Percentiles rank a stretch among this genome's conserved stretches.
phyloP scores from a whole-genome alignment of 1,140 invertebrate species.

The Melanaphis sacchari region DNA sequence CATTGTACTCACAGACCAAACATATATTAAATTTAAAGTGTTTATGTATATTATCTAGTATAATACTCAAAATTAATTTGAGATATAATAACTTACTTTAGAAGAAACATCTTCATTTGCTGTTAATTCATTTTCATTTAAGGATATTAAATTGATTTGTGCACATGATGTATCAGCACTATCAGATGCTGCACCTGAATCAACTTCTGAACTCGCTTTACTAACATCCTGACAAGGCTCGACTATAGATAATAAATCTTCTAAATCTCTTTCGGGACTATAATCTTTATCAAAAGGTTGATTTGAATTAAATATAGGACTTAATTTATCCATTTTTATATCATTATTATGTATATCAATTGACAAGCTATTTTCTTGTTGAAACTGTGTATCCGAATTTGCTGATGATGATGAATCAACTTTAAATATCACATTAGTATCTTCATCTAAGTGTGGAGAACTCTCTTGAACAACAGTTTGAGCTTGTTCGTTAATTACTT shows the following conservation, averaged over 20 bases:
- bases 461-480: neutral
- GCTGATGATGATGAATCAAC: neutral
- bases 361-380: neutral
- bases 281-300: conserved; percentile 46
- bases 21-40: neutral
- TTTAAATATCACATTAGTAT: conserved; percentile 30
- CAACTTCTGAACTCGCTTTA: conserved; percentile 47
- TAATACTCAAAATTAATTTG: neutral
- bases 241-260: conserved; percentile 55
- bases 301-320: neutral
- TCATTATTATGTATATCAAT: neutral
- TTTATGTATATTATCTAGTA: neutral
- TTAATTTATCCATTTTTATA: neutral
- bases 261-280: conserved; percentile 57
- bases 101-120: conserved; percentile 9
- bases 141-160: conserved; percentile 27
- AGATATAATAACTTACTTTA: conserved; percentile 29
- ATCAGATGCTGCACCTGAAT: conserved; percentile 49
- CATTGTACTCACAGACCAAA: neutral
- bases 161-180: conserved; percentile 43
- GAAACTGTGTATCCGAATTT: neutral
- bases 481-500: neutral
- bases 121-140: conserved; percentile 31
- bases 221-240: conserved; percentile 54
- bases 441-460: conserved; percentile 20